Evolutionary conservation across 2,797 vertebrate species (phyloP).

Genomic region (Cuniculus paca): DNA sequence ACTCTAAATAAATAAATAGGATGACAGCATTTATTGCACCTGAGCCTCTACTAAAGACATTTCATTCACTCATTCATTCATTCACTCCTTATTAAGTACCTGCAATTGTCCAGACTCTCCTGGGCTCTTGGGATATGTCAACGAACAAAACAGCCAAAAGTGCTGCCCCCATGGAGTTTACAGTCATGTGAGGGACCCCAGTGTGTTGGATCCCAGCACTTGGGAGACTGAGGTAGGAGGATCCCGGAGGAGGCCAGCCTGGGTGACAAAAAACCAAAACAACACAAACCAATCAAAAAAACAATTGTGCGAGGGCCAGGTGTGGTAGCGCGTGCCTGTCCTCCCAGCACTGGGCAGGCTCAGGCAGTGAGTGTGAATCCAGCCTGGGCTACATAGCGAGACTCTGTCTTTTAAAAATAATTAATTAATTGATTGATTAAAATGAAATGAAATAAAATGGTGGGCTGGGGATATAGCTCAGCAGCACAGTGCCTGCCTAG

Average conservation of each 20-base stretch:
- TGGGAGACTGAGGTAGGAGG: not conserved
- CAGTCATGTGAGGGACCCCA: not conserved
- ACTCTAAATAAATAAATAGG: not conserved
- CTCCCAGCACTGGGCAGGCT: not conserved
- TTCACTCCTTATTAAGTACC: not conserved
- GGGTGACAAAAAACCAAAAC: not conserved
- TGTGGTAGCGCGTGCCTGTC: not conserved
- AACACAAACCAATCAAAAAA: not conserved
- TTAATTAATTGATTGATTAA: too few species aligned
- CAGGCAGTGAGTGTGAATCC: not conserved
- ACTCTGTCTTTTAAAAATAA: not conserved
- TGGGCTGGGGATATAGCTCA: too few species aligned
- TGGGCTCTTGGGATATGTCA: not conserved
- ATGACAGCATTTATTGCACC: not conserved
- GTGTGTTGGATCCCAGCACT: not conserved
- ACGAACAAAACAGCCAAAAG: not conserved
- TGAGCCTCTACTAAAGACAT: not conserved
- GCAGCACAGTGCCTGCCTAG: too few species aligned
- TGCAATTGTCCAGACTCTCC: not conserved
- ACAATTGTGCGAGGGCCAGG: not conserved
- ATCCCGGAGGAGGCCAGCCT: not conserved
- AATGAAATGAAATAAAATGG: too few species aligned
- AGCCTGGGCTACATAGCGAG: not conserved
- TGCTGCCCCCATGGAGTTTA: not conserved
- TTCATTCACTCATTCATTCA: not conserved